phyloP scores from a whole-genome alignment of 2,888 invertebrate species.

The Hydrotaea diabolus region DNA sequence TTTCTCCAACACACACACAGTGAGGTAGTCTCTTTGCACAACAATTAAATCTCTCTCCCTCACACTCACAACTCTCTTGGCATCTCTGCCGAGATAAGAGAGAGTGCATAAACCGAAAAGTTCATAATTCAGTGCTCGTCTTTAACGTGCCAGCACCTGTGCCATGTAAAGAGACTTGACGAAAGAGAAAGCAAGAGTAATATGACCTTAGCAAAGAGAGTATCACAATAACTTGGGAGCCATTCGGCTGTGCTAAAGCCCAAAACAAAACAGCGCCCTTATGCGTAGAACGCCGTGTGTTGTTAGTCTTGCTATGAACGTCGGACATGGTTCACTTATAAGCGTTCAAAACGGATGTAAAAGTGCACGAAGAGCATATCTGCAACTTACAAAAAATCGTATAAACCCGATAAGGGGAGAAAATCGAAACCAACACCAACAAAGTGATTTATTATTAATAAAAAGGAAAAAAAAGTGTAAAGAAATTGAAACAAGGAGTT shows the following conservation, averaged over 20 bases:
- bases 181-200: too few species aligned
- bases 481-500: too few species aligned
- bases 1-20: background rate
- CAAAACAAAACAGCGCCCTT: conserved; percentile 63
- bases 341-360: conserved; percentile 54
- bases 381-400: conserved; percentile 45
- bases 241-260: background rate
- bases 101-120: too few species aligned
- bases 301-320: conserved; percentile 67
- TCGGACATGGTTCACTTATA: conserved; percentile 64
- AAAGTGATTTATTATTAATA: background rate
- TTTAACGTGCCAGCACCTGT: too few species aligned
- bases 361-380: conserved; percentile 11
- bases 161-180: too few species aligned
- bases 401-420: conserved; percentile 54
- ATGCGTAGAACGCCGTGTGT: conserved; percentile 57
- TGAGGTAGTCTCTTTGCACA: background rate
- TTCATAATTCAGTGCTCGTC: too few species aligned
- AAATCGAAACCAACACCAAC: conserved; percentile 11
- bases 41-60: too few species aligned
- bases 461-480: background rate
- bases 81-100: too few species aligned
- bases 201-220: background rate
- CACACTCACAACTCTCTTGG: too few species aligned
- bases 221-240: background rate